A percentile compares a stretch with the other conserved stretches of the same genome.
Conservation (phyloP, 1,140 invertebrate genomes). For the Diorhabda elongata region DNA sequence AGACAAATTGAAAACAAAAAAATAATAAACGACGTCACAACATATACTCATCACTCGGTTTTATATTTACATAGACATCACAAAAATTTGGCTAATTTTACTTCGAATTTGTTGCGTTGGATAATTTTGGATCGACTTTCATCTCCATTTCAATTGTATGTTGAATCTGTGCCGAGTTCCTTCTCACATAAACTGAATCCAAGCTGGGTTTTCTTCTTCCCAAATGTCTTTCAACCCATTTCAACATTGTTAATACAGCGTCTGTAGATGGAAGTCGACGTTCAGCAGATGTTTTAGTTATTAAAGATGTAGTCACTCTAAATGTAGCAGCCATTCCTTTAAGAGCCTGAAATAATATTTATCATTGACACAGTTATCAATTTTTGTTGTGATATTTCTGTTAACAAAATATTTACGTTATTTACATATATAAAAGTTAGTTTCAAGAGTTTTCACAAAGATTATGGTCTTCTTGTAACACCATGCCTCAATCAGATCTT, state of each 20-base stretch:
- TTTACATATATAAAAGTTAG: too few relatives aligned
- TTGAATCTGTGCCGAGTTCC: slow-evolving; percentile 26
- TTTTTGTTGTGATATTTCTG: too few relatives aligned
- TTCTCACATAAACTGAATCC: slow-evolving; percentile 29
- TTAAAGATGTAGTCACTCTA: slow-evolving; percentile 76
- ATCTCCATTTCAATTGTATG: slow-evolving; percentile 34
- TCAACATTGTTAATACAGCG: slow-evolving; percentile 81
- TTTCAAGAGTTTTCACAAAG: too few relatives aligned
- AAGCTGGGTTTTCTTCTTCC: slow-evolving; percentile 63
- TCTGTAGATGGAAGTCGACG: slow-evolving; percentile 80
- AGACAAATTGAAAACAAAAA: neutral
- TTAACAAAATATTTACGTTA: too few relatives aligned
- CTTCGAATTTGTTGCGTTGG: slow-evolving; percentile 9
- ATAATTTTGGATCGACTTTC: slow-evolving; percentile 7
- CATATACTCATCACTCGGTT: neutral
- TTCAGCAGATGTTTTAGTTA: slow-evolving; percentile 82
- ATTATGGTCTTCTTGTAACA: too few relatives aligned
- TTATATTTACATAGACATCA: slow-evolving; percentile 9
- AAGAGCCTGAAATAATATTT: slow-evolving; percentile 56
- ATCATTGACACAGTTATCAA: too few relatives aligned
- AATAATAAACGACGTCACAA: neutral
- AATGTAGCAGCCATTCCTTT: slow-evolving; percentile 90
- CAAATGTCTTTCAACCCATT: slow-evolving; percentile 77
- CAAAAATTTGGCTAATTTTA: slow-evolving; percentile 6
- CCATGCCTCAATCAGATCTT: too few relatives aligned